Conservation (phyloP, 2,797 vertebrate species). For the Esox lucius region DNA sequence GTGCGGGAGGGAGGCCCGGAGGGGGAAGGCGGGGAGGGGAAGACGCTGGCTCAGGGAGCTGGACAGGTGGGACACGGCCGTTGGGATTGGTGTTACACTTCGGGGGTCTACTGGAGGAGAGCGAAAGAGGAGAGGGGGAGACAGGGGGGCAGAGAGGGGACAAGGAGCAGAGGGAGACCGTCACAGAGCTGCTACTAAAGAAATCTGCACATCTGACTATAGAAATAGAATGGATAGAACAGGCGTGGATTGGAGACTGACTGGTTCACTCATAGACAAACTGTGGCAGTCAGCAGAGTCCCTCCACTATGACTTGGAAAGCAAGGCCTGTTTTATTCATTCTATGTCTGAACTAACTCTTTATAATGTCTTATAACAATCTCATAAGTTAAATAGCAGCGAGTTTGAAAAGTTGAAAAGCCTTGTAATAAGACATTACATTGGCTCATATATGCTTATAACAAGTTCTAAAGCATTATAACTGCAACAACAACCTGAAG, state of each 20-base stretch:
- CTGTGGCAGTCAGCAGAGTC: too few relatives aligned
- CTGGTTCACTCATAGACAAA: neutral
- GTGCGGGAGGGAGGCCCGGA: constrained; percentile 62
- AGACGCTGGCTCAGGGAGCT: constrained; percentile 64
- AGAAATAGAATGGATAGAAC: constrained; percentile 18
- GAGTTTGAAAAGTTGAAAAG: neutral
- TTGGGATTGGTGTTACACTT: constrained; percentile 50
- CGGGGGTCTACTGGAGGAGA: constrained; percentile 63
- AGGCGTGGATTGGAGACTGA: neutral
- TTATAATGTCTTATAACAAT: neutral
- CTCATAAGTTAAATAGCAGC: neutral
- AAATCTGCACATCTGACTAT: neutral
- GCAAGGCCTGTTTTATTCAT: neutral
- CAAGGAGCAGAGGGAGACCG: constrained; percentile 12
- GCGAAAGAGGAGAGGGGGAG: constrained; percentile 1
- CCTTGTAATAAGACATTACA: neutral
- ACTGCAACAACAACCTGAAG: neutral
- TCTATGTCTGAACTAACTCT: neutral
- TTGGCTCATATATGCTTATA: neutral
- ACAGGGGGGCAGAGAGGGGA: constrained; percentile 9
- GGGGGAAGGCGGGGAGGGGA: constrained; percentile 72
- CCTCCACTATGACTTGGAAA: neutral
- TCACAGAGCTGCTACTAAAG: neutral
- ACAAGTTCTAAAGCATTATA: neutral
- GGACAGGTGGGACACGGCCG: constrained; percentile 47